These are phyloP conservation scores for Heliconius cydno DNA, from an alignment of 2,888 invertebrate genomes.

Conservation along the genomic window DNA sequence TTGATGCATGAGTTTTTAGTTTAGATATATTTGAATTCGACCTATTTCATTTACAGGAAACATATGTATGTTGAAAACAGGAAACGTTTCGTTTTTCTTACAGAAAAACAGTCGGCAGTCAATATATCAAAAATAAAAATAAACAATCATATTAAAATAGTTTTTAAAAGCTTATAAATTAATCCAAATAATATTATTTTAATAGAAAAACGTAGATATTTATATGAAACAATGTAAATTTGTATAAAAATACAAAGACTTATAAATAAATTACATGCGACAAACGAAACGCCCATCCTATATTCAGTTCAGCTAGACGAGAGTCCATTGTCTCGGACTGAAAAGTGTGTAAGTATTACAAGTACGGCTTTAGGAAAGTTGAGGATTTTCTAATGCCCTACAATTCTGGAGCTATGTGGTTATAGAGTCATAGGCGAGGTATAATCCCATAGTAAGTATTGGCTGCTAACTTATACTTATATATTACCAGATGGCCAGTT, in stretches of 20 bases:
- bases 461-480: not conserved
- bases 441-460: not conserved
- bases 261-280: slow-evolving; percentile 20
- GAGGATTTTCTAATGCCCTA: slow-evolving; percentile 25
- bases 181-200: not conserved
- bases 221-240: not conserved
- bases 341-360: slow-evolving; percentile 27
- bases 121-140: slow-evolving; percentile 1
- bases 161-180: not conserved
- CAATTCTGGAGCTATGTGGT: not conserved
- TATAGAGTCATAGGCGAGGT: not conserved
- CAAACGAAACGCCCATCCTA: slow-evolving; percentile 19
- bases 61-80: slow-evolving; percentile 13
- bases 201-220: not conserved
- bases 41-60: slow-evolving; percentile 24
- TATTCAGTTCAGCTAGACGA: slow-evolving; percentile 25
- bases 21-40: slow-evolving; percentile 17
- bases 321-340: slow-evolving; percentile 21
- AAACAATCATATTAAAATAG: not conserved
- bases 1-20: not conserved
- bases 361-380: slow-evolving; percentile 28
- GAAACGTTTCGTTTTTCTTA: not conserved
- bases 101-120: not conserved
- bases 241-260: slow-evolving; percentile 4
- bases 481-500: not conserved